These are phyloP conservation scores for Parotocinclus haroldoi DNA, from an alignment of 2,797 vertebrate species.

Conservation along the genomic window DNA sequence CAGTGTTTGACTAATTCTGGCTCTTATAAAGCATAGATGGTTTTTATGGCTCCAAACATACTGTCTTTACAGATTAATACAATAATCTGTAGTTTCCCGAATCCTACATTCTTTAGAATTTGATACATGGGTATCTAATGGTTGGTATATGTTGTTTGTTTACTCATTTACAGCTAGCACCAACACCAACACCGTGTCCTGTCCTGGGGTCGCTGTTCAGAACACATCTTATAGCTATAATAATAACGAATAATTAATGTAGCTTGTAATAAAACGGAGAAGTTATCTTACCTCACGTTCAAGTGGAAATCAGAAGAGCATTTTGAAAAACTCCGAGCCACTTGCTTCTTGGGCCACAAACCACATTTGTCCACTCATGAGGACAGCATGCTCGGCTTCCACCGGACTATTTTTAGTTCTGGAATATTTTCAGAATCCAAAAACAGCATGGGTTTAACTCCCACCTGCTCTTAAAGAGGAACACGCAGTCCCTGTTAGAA, in stretches of 20 bases:
- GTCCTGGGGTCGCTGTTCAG: too few species aligned
- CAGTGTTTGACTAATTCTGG: too few species aligned
- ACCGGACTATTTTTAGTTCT: conserved; percentile 72
- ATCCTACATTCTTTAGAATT: too few species aligned
- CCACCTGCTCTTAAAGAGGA: conserved; percentile 69
- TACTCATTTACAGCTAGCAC: neutral
- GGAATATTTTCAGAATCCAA: conserved; percentile 49
- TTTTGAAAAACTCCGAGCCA: conserved; percentile 33
- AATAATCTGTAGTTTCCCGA: too few species aligned
- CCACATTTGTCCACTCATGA: conserved; percentile 62
- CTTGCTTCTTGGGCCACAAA: conserved; percentile 55
- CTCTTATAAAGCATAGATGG: too few species aligned
- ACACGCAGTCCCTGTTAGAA: conserved; percentile 4
- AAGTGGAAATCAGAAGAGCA: conserved; percentile 28
- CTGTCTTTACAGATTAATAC: too few species aligned
- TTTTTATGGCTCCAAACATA: too few species aligned
- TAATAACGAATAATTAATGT: neutral
- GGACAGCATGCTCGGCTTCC: conserved; percentile 55
- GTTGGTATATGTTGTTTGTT: too few species aligned
- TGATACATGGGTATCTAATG: too few species aligned
- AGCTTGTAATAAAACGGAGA: conserved; percentile 8
- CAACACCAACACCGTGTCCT: neutral
- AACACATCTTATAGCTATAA: too few species aligned
- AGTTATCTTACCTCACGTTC: conserved; percentile 57
- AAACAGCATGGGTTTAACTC: conserved; percentile 55